Evolutionary conservation across 2,888 invertebrate genomes (phyloP).

Genomic region (Calephelis perditalis): DNA sequence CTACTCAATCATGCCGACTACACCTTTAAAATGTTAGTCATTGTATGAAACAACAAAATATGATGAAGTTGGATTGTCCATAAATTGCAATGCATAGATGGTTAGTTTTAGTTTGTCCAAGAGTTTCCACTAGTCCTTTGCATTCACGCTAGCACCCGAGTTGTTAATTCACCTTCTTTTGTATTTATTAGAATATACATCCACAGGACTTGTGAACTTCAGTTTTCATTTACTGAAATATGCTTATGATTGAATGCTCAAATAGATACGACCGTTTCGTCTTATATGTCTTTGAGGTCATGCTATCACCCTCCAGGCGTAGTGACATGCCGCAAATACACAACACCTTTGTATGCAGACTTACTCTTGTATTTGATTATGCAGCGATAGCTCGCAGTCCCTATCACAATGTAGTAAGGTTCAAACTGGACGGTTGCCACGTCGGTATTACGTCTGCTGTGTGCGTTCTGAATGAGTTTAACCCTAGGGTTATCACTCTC

Average conservation of each 20-base stretch:
- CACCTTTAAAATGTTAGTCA: no score
- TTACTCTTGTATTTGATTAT: conserved; percentile 7
- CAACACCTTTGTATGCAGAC: conserved; percentile 6
- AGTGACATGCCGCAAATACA: conserved; percentile 10
- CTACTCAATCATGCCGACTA: no score
- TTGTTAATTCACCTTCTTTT: no score
- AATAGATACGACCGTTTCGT: conserved; percentile 26
- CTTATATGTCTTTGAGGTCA: conserved; percentile 26
- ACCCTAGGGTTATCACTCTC: conserved; percentile 11
- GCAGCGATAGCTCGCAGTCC: conserved; percentile 6
- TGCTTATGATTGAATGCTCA: conserved; percentile 17
- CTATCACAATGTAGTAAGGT: conserved; percentile 4
- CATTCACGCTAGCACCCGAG: no score
- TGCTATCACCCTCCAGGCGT: conserved; percentile 12
- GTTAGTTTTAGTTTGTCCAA: no score
- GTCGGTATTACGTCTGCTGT: conserved; percentile 1
- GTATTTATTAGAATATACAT: no score
- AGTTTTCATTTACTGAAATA: not conserved
- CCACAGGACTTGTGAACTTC: no score
- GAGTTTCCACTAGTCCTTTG: no score
- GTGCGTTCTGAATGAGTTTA: conserved; percentile 17
- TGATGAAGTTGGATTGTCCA: no score
- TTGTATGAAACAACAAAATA: no score
- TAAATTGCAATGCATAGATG: no score
- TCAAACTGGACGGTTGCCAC: not conserved